Percentiles rank a stretch among this genome's conserved stretches.
These are phyloP conservation scores for Hermaeophaga mercurialis DNA, from an alignment of 2,888 invertebrate species.

Conservation along the genomic window DNA sequence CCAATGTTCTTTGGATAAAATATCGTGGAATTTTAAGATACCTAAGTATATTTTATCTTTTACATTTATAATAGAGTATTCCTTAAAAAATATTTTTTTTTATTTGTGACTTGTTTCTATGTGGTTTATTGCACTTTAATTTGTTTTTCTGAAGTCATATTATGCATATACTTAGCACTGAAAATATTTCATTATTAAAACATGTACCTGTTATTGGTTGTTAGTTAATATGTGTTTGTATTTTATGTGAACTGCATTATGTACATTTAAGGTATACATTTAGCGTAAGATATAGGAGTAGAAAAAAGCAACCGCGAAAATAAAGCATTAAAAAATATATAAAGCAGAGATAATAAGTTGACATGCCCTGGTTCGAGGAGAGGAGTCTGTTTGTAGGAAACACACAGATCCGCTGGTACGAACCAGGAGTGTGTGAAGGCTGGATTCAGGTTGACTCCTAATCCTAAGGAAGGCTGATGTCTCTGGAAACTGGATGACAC, in stretches of 20 bases:
- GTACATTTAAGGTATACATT: conserved; percentile 1
- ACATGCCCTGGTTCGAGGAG: conserved; percentile 94
- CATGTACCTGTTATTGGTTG: background rate
- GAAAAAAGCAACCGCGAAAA: conserved; percentile 21
- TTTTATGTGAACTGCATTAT: background rate
- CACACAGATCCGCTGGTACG: conserved; percentile 92
- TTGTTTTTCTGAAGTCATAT: too few relatives aligned
- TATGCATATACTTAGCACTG: too few relatives aligned
- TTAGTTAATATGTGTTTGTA: too few relatives aligned
- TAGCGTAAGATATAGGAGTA: conserved; percentile 4
- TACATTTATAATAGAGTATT: too few relatives aligned
- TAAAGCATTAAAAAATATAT: conserved; percentile 31
- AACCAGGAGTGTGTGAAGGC: conserved; percentile 95
- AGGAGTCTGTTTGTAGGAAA: conserved; percentile 81
- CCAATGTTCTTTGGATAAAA: too few relatives aligned
- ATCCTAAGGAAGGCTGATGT: conserved; percentile 56
- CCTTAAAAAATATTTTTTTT: too few relatives aligned
- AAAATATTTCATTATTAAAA: too few relatives aligned
- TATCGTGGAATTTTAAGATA: too few relatives aligned
- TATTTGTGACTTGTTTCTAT: too few relatives aligned
- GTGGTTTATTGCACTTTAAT: too few relatives aligned
- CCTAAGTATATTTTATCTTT: too few relatives aligned
- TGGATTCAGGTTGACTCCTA: conserved; percentile 68
- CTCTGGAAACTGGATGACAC: conserved; percentile 58
- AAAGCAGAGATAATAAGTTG: conserved; percentile 60